Evolutionary conservation across 1,140 invertebrate genomes (phyloP), one percentile per base, ranked within the genome.

Genomic region (Drosophila watanabei): DNA sequence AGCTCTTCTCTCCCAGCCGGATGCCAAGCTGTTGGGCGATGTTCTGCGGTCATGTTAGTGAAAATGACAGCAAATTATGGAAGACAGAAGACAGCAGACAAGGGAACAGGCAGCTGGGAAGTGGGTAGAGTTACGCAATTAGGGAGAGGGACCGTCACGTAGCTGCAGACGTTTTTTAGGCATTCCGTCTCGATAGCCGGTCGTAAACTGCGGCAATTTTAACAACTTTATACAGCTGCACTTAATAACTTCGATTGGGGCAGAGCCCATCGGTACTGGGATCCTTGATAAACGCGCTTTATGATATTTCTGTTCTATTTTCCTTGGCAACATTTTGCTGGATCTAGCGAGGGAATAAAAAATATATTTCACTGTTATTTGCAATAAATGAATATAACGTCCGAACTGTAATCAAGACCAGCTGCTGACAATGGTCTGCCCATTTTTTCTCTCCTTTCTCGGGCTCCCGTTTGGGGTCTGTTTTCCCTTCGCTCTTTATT

Each of bases 361-460:
- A 86, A 90, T 89, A 88, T 85, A 82, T 77, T 89, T 82, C 75
- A 73, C 75, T 86, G 87, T 77, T 86, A 89, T 89, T 90, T 66
- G 86, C 79, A 76, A 89, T 90, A 90, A 90, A 89, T 90, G 86
- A 90, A 86, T 80, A 75, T 86, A 86, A 89, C 75, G 86, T 89
- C 82, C 75, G 78, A 90, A 82, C 75, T 89, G 86, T 90, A 89
- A 89, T 89, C 86, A 90, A 90, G 79, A 82, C 64, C 86, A 89
- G 79, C 86, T 89, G 86, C 86, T 80, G 79, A 79, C 86, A 85
- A 60, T 84, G 63, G 56, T 51, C 62, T 59, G 48, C 30, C 52
- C 56, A 70, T 46, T 66, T 75, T 65, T 51, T 69, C 49, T 41
- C 24, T 51, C 33, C 37, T 37, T 49, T 11, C 35, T 32, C 62